Percentiles rank a stretch among this genome's conserved stretches.
Conservation (phyloP, 1,140 invertebrate species). For the Tetramorium parvispinum region DNA sequence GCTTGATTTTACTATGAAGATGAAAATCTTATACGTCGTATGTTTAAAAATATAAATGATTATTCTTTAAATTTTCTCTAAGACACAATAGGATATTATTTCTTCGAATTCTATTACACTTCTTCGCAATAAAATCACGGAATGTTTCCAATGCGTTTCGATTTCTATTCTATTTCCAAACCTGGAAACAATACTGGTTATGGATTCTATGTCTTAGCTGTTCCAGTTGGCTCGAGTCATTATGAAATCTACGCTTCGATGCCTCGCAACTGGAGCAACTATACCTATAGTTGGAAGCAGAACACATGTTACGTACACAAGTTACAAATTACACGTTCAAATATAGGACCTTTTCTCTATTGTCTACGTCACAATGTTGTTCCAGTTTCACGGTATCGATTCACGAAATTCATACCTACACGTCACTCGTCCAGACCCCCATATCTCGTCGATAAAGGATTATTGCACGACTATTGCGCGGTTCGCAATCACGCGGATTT, state of each 20-base stretch:
- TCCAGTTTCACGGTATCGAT: slow-evolving; percentile 44
- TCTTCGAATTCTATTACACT: not conserved
- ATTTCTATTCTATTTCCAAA: not conserved
- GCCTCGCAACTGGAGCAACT: slow-evolving; percentile 42
- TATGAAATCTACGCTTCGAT: slow-evolving; percentile 40
- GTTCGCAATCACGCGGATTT: slow-evolving; percentile 20
- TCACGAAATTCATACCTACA: slow-evolving; percentile 31
- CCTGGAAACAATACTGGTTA: not conserved
- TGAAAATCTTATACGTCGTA: not conserved
- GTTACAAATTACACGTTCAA: slow-evolving; percentile 31
- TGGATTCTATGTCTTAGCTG: not conserved
- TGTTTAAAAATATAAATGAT: not conserved
- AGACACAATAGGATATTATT: not conserved
- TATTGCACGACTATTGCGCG: not conserved
- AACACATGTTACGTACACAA: slow-evolving; percentile 7
- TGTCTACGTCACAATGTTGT: not conserved
- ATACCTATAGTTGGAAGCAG: slow-evolving; percentile 31
- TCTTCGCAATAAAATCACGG: not conserved
- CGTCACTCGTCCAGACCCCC: not conserved
- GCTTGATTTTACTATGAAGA: not conserved
- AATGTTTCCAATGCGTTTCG: not conserved
- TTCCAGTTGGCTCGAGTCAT: slow-evolving; percentile 1
- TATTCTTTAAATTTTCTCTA: not conserved
- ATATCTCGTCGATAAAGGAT: not conserved
- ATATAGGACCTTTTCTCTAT: slow-evolving; percentile 22